phyloP scores from a whole-genome alignment of 2,797 vertebrate species.

The Periparus ater region DNA sequence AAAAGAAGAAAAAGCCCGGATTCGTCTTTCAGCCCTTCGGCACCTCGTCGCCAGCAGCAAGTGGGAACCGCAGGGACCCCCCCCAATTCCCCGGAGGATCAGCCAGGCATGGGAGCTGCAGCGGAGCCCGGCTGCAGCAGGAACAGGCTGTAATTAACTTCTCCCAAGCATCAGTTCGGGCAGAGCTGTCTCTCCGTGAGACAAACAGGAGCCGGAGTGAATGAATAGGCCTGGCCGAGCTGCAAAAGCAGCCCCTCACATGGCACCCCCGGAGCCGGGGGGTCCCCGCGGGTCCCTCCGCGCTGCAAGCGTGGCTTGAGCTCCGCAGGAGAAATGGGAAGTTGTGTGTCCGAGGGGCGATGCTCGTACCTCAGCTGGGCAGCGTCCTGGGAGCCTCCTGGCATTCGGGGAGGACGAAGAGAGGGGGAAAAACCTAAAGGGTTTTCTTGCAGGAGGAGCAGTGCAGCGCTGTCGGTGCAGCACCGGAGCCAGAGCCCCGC shows the following conservation, averaged over 20 bases:
- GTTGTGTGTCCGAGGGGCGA: not conserved
- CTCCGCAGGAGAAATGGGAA: not conserved
- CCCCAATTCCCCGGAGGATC: not conserved
- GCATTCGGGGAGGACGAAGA: not conserved
- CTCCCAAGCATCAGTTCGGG: not conserved
- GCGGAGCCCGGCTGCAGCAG: constrained; percentile 49
- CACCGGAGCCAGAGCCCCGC: not conserved
- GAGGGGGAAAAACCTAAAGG: not conserved
- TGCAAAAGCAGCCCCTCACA: not conserved
- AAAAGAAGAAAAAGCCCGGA: not conserved
- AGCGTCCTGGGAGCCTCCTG: not conserved
- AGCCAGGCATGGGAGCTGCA: constrained; percentile 41
- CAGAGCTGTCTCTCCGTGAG: not conserved
- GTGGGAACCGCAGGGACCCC: not conserved
- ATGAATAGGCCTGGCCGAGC: not conserved
- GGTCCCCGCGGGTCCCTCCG: fast-evolving
- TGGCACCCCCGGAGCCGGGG: not conserved
- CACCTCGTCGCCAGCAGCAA: not conserved
- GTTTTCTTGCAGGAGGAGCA: not conserved
- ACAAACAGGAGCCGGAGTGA: not conserved
- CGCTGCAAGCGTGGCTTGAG: not conserved
- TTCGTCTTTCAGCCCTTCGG: not conserved
- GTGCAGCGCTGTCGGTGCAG: not conserved
- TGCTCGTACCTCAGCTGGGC: constrained; percentile 17
- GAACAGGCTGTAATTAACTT: constrained; percentile 53